These are phyloP conservation scores for Pagetopsis macropterus DNA, from an alignment of 2,797 vertebrate genomes.

Conservation along the genomic window DNA sequence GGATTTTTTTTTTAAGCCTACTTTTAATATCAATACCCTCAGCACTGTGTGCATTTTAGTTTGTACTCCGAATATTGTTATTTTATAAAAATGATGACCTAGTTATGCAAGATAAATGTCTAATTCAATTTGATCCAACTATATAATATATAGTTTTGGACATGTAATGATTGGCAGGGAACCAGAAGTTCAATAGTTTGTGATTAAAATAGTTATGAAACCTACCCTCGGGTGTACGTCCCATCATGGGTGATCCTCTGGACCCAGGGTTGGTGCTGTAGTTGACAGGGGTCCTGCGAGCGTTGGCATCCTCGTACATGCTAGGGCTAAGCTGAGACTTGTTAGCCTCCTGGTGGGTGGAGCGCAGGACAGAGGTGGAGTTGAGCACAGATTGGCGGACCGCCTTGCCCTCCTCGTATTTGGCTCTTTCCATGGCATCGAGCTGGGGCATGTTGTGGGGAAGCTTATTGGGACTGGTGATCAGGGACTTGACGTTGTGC, in stretches of 20 bases:
- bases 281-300: conserved; percentile 93
- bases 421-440: conserved; percentile 90
- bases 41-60: conserved; percentile 1
- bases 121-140: conserved; percentile 22
- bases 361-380: conserved; percentile 95
- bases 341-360: conserved; percentile 90
- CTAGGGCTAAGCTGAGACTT: conserved; percentile 95
- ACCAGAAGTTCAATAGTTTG: neutral
- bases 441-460: conserved; percentile 88
- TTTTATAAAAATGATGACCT: conserved; percentile 19
- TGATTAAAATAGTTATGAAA: conserved; percentile 1
- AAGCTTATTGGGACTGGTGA: conserved; percentile 93
- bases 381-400: conserved; percentile 94
- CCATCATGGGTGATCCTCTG: conserved; percentile 94
- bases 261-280: conserved; percentile 89
- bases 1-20: too few relatives aligned
- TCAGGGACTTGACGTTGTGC: conserved; percentile 98
- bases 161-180: conserved; percentile 1
- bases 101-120: conserved; percentile 14
- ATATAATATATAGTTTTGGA: neutral
- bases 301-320: conserved; percentile 94
- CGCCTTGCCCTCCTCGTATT: conserved; percentile 92
- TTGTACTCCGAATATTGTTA: conserved; percentile 7
- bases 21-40: neutral
- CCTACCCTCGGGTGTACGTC: conserved; percentile 89